A percentile compares a stretch with the other conserved stretches of the same genome.
These are phyloP conservation scores for Myotis davidii DNA, from an alignment of 2,113 vertebrate genomes.

Conservation along the genomic window DNA sequence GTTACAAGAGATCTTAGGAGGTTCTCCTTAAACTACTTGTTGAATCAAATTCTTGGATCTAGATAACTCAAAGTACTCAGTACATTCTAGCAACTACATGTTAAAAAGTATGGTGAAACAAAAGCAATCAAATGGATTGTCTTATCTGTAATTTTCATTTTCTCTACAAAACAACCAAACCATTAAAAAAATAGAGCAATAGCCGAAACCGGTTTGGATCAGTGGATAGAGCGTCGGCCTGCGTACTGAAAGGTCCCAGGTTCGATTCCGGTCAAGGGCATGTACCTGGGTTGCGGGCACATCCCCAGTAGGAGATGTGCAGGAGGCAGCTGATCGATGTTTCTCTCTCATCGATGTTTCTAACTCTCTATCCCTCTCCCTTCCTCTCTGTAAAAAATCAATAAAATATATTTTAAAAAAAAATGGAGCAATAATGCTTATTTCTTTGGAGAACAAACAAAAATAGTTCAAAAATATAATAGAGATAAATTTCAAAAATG, in stretches of 20 bases:
- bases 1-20: slow-evolving; percentile 26
- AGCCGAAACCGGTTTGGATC: no score
- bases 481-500: neutral
- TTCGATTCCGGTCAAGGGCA: no score
- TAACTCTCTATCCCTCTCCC: no score
- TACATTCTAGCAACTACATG: neutral
- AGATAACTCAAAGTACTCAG: neutral
- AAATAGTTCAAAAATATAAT: neutral
- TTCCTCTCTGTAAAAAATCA: no score
- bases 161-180: slow-evolving; percentile 18
- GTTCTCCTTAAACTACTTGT: slow-evolving; percentile 4
- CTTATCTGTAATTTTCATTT: neutral
- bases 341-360: no score
- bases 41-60: slow-evolving; percentile 27
- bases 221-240: no score
- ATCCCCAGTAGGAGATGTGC: no score
- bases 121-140: slow-evolving; percentile 22
- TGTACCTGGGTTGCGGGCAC: no score
- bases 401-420: no score
- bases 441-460: slow-evolving; percentile 27
- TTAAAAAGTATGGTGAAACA: neutral
- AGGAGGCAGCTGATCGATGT: no score
- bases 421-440: neutral
- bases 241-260: no score
- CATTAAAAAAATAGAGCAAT: no score